Percentiles rank a stretch among this genome's conserved stretches.
Conservation (phyloP, 2,888 invertebrate species). For the Andrena praecox region DNA sequence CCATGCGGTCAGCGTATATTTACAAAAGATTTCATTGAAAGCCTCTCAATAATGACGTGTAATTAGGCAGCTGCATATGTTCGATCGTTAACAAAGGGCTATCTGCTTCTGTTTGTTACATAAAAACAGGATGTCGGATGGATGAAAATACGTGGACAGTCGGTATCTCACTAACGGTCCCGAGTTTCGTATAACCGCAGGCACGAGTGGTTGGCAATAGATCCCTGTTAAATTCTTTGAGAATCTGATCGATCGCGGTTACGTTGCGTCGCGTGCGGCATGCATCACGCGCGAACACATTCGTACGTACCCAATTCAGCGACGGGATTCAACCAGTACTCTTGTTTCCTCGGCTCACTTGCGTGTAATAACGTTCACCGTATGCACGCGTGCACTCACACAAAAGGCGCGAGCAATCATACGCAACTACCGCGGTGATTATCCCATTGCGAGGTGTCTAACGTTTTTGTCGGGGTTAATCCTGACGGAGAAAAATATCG, state of each 20-base stretch:
- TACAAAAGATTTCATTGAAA: neutral
- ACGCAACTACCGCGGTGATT: slow-evolving; percentile 61
- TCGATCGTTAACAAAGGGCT: neutral
- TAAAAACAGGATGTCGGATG: slow-evolving; percentile 29
- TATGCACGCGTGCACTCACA: slow-evolving; percentile 15
- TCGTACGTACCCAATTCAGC: slow-evolving; percentile 57
- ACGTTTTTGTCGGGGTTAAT: slow-evolving; percentile 58
- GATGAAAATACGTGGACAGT: slow-evolving; percentile 28
- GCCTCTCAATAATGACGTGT: neutral
- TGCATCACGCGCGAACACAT: slow-evolving; percentile 26
- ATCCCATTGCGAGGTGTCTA: slow-evolving; percentile 65
- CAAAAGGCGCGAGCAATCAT: slow-evolving; percentile 45
- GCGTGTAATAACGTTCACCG: slow-evolving; percentile 26
- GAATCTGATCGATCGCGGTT: slow-evolving; percentile 47
- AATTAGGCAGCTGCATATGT: neutral
- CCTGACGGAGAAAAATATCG: slow-evolving; percentile 49
- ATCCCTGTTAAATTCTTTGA: slow-evolving; percentile 48
- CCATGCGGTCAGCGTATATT: neutral
- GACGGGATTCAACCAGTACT: slow-evolving; percentile 48
- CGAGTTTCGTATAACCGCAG: slow-evolving; percentile 26
- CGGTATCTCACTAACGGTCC: neutral
- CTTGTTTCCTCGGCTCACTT: slow-evolving; percentile 46
- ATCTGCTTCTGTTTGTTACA: slow-evolving; percentile 14
- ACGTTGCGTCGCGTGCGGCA: slow-evolving; percentile 37
- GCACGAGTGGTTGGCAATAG: slow-evolving; percentile 50